Base-by-base conservation (phyloP, 2,797 vertebrate genomes). In the Discoglossus pictus region DNA sequence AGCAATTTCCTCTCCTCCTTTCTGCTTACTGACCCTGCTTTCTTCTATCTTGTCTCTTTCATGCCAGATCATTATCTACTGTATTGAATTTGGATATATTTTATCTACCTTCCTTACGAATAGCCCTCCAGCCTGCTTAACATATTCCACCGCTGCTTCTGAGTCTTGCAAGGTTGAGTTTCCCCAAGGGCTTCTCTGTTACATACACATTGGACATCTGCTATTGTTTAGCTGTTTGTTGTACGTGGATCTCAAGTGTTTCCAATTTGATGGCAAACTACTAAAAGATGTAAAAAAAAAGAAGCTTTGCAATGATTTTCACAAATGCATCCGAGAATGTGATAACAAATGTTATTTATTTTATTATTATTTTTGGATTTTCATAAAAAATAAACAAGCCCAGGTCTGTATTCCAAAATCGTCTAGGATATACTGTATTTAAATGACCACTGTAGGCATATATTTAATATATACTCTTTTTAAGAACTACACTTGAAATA, bases 61-160 rank as follows among this genome's bases (percentile, higher is more conserved):
- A 64, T 58, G 68, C 24, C 48, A 58, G 52, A 71, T 71, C 60
- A 64, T 71, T 71, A 71, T 71, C 68, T 51, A 27, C 53, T 64
- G 24, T 58, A 44, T 51, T 51, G 27, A 53, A 56, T 64, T 70
- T 69, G 25, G 42, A 61, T 54, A 50, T 63, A 42, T 56, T 58
- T 24, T 64, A 34, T 56, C 42, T 44, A 56, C 36, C 27, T 56
- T 63, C 52, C 36, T 47, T 50, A 64, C 43, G n/a, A 42, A 52
- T 34, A 52, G 24, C 38, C 47, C 18, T 43, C 51, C 18, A 35
- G 31, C 65, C 44, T 34, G 27, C 27, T 31, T 31, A 31, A 31
- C 27, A 31, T 31, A 4, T 31, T 60, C 20, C 43, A 55, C 52
- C 17, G 58, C 35, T 59, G 44, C 35, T 59, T 36, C 54, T 60